Conservation (phyloP, 2,797 vertebrate species). For the Thalassophryne amazonica region DNA sequence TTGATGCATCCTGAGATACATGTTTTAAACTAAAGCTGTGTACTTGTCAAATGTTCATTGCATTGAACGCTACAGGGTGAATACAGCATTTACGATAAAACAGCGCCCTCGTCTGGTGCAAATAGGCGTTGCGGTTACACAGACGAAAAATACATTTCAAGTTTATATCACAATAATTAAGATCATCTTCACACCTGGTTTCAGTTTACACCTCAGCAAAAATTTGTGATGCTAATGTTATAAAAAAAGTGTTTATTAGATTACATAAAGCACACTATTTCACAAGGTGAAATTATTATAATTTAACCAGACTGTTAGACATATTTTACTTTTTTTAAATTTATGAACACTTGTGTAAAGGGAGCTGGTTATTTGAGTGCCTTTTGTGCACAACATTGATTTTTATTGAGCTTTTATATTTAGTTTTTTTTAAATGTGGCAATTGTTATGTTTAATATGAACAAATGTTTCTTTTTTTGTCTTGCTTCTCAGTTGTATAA, state of each 20-base stretch:
- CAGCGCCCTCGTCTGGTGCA: slow-evolving; percentile 50
- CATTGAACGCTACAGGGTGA: slow-evolving; percentile 7
- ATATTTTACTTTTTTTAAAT: slow-evolving; percentile 62
- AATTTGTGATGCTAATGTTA: slow-evolving; percentile 26
- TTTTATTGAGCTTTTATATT: slow-evolving; percentile 69
- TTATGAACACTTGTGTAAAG: slow-evolving; percentile 75
- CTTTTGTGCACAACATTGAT: slow-evolving; percentile 84
- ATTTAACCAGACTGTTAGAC: slow-evolving; percentile 47
- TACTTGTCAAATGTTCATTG: slow-evolving; percentile 12
- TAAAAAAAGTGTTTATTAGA: slow-evolving; percentile 25
- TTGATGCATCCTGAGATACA: slow-evolving; percentile 5
- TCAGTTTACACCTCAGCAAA: slow-evolving; percentile 30
- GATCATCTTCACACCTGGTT: slow-evolving; percentile 12
- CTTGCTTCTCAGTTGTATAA: slow-evolving; percentile 24
- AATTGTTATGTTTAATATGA: slow-evolving; percentile 52
- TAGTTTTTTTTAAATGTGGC: slow-evolving; percentile 59
- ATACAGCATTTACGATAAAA: slow-evolving; percentile 26
- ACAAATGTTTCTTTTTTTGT: slow-evolving; percentile 51
- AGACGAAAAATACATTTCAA: no score
- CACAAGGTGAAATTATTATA: slow-evolving; percentile 30
- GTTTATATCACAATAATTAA: slow-evolving; percentile 4
- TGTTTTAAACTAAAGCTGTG: slow-evolving; percentile 12
- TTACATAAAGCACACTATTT: slow-evolving; percentile 59
- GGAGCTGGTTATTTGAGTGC: slow-evolving; percentile 79
- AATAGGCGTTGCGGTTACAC: no score